Base-by-base conservation (phyloP, 2,797 vertebrate species). In the Aldrovandia affinis region DNA sequence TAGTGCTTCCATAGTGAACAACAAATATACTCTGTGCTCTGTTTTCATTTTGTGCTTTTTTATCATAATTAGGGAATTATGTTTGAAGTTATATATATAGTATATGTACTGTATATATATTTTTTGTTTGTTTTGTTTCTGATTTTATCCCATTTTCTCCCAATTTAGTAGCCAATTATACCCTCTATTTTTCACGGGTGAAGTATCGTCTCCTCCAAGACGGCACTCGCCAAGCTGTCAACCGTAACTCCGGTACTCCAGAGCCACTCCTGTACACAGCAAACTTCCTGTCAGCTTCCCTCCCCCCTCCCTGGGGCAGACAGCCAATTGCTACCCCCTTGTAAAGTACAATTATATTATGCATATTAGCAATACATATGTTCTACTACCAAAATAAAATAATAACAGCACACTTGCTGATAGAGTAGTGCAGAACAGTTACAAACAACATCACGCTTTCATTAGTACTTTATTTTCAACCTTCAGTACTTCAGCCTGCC, bases 1-100 rank as follows among this genome's bases (percentile, higher is more conserved):
- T n/a, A 22, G 39, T 25, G 73, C 73, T 77, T 77, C 6, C 42
- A 9, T n/a, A 77, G 30, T 42, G 3, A 77, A 77, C 8, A 77
- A 25, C 42, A 44, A 47, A 77, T 12, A 10, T 20, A 47, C 39
- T 77, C 73, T 25, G 42, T 47, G 39, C 73, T 73, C 73, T 47
- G 42, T 47, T 44, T n/a, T 2, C 22, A 47, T 77, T 77, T 12
- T n/a, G 39, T 77, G 73, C 22, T 18, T 44, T n/a, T 77, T 42
- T n/a, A 77, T 47, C 42, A 77, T 77, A n/a, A 25, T 77, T 47
- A 77, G 33, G 39, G 73, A 25, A 47, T 77, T 47, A n/a, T n/a
- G 20, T 77, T 25, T 77, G 42, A 44, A 47, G 73, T 25, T n/a
- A 10, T 63, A 63, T 63, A 25, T n/a, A n/a, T n/a, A n/a, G n/a